These are phyloP conservation scores for Mobula hypostoma DNA, from an alignment of 2,113 vertebrate genomes.

Conservation along the genomic window DNA sequence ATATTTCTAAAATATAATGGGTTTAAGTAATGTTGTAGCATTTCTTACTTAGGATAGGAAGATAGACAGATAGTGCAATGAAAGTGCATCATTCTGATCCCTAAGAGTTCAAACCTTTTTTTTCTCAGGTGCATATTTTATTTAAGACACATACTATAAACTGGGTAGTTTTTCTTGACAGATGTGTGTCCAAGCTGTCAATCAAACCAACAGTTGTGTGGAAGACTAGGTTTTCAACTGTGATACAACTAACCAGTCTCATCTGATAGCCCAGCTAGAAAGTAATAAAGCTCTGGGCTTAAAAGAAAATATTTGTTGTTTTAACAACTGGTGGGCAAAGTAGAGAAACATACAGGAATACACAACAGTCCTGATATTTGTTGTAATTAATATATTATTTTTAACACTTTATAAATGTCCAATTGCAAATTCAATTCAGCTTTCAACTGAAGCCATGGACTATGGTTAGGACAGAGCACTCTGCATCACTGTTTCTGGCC, in stretches of 20 bases:
- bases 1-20: neutral
- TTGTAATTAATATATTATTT: neutral
- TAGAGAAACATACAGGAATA: neutral
- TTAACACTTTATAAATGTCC: neutral
- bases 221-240: slow-evolving; percentile 63
- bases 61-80: neutral
- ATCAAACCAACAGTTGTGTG: slow-evolving; percentile 67
- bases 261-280: slow-evolving; percentile 50
- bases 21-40: neutral
- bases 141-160: slow-evolving; percentile 69
- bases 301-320: neutral
- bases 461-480: neutral
- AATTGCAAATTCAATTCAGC: neutral
- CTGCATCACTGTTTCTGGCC: neutral
- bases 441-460: neutral
- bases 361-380: neutral
- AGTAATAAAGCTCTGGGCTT: neutral
- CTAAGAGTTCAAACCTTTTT: slow-evolving; percentile 57
- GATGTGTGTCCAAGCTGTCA: slow-evolving; percentile 72
- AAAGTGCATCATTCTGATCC: neutral
- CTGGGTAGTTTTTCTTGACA: slow-evolving; percentile 70
- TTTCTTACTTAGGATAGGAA: neutral
- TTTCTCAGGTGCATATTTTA: slow-evolving; percentile 77
- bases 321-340: neutral
- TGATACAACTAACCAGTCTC: slow-evolving; percentile 71